phyloP scores from a whole-genome alignment of 2,888 invertebrate genomes.

The Elmis aenea region DNA sequence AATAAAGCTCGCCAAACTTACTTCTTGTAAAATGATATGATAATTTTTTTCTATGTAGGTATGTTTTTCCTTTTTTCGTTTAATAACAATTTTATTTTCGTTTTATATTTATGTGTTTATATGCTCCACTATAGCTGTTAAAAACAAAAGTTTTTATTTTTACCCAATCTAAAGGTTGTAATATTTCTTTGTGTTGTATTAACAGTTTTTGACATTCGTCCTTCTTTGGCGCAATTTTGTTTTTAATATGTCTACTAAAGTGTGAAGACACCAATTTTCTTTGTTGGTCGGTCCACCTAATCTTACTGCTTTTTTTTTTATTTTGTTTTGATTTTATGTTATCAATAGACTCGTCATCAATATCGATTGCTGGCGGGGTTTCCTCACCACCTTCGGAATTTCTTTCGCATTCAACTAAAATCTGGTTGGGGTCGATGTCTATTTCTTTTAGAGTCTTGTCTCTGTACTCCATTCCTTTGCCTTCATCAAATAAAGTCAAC shows the following conservation, averaged over 20 bases:
- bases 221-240: constrained; percentile 4
- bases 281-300: not conserved
- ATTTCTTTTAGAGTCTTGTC: constrained; percentile 5
- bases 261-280: not conserved
- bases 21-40: no score
- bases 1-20: no score
- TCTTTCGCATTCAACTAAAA: not conserved
- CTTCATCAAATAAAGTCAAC: constrained; percentile 9
- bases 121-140: not conserved
- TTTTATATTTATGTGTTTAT: no score
- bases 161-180: constrained; percentile 2
- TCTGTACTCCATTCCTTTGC: constrained; percentile 6
- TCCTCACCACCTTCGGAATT: not conserved
- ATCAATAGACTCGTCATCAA: not conserved
- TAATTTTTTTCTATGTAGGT: no score
- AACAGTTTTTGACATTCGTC: constrained; percentile 3
- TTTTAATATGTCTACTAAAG: constrained; percentile 2
- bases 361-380: not conserved
- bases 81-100: no score
- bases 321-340: not conserved
- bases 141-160: constrained; percentile 3
- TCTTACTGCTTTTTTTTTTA: not conserved
- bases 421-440: not conserved
- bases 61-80: no score
- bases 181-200: not conserved